Base-by-base conservation (phyloP, 2,888 invertebrate species). In the Amphiduros pacificus region DNA sequence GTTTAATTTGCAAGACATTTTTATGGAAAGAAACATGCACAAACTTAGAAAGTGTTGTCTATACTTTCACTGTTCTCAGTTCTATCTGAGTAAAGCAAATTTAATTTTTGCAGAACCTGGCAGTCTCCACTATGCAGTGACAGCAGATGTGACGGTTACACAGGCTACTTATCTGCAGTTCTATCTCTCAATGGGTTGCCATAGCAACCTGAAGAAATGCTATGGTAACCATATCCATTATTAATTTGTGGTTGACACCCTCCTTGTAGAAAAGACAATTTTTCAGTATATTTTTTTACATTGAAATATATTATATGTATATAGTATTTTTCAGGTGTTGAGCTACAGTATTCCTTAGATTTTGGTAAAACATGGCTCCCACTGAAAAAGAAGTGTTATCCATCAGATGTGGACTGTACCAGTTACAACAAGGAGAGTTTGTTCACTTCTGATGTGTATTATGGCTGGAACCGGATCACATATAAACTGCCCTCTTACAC, bases 321-420 rank as follows among this genome's bases (percentile, higher is more conserved):
- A n/a, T n/a, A n/a, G n/a, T n/a, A n/a, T n/a, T n/a, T n/a, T n/a
- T n/a, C 68, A 82, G 83, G 67, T 53, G 72, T 83, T 31, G 63
- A 74, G 9, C 66, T 83, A 22, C 72, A 81, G 61, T 82, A 77
- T 62, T 83, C 82, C 1, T 68, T 76, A 51, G 82, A 83, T 66
- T 74, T 79, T 71, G 83, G 83, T 0, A 74, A 78, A 44, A 78
- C 76, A 0, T 83, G 83, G 83, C 69, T 70, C 31, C 67, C 76
- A n/a, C 65, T 83, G 26, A 65, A 70, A 48, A 66, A 71, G 11
- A 70, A 76, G 0, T 83, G 83, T 67, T 61, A 77, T 20, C 81
- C 78, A 2, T 77, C 77, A 17, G 69, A 77, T 62, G 71, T 76
- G 27, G 75, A 77, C 59, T 82, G 82, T 67, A 73, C 68, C 52